Evolutionary conservation across 2,888 invertebrate species (phyloP), one percentile per base, ranked within the genome.

Genomic region (Agriopis aurantiaria): DNA sequence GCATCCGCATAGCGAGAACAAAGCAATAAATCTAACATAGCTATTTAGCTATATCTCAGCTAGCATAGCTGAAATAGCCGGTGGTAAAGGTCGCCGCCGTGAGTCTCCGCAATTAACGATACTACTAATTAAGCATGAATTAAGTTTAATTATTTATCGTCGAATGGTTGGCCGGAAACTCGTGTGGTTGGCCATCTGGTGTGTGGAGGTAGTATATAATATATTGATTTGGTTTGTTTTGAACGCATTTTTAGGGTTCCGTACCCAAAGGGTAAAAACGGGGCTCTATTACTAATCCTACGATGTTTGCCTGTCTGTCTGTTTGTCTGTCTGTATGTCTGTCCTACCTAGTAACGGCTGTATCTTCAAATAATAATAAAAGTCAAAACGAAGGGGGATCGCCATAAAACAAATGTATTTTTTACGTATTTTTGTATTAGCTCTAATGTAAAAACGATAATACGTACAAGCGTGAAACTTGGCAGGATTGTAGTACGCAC

Each of bases 71-170:
- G 78, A 85, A 85, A 88, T 86, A 80, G 77, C 76, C 51, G 75
- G 78, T 76, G 73, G 68, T 72, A 77, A 78, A 85, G 86, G 85
- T 84, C 84, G 83, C 75, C 80, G 78, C 88, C 92, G 92, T 91
- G 91, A 88, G 88, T 83, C 81, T 81, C 83, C 82, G 80, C 82
- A 93, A 92, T 93, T 93, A 92, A 89, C 82, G 83, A 90, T 89
- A 88, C 80, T 76, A 77, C 92, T 92, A 92, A 93, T 93, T 92
- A 93, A 91, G 87, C 81, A 81, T 78, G 71, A 73, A 93, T 93
- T 92, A 92, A 91, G 88, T 80, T 82, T 78, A 73, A 74, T 70
- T 71, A 72, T 73, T 71, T 75, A 65, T 71, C 61, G 65, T 23
- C 23, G 33, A 14, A 46, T 58, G 58, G 41, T 40, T 49, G 17